These are phyloP conservation scores for Pomphorhynchus laevis DNA, from an alignment of 1,140 invertebrate genomes.

Conservation along the genomic window DNA sequence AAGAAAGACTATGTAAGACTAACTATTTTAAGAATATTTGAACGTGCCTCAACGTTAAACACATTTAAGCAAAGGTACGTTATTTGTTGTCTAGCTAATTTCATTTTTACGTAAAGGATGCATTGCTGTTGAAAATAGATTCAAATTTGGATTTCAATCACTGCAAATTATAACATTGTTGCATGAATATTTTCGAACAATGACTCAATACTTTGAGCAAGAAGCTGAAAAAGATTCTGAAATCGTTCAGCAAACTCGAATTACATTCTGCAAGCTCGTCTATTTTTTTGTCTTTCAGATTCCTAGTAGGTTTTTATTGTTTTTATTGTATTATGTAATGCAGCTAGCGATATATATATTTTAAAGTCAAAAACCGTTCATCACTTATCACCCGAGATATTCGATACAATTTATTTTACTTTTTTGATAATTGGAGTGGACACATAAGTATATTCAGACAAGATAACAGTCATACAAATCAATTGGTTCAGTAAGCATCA, in stretches of 20 bases:
- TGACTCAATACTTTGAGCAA: slow-evolving; percentile 1
- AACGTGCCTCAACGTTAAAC: slow-evolving; percentile 35
- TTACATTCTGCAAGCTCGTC: slow-evolving; percentile 2
- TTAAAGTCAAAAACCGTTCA: neutral
- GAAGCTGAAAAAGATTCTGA: slow-evolving; percentile 5
- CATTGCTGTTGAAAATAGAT: neutral
- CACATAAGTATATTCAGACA: too few relatives aligned
- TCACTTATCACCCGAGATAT: neutral
- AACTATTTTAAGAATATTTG: slow-evolving; percentile 50
- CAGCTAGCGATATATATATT: too few relatives aligned
- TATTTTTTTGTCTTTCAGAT: slow-evolving; percentile 5
- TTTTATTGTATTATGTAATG: neutral
- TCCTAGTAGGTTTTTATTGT: neutral
- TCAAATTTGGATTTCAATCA: neutral
- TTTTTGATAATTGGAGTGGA: slow-evolving; percentile 7
- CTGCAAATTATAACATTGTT: neutral
- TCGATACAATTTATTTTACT: slow-evolving; percentile 5
- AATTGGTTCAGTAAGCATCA: too few relatives aligned
- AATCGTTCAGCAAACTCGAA: slow-evolving; percentile 1
- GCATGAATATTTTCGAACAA: neutral
- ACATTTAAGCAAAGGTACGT: neutral
- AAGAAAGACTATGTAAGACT: slow-evolving; percentile 57
- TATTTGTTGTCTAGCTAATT: neutral
- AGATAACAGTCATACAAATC: too few relatives aligned
- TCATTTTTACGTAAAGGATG: neutral